Evolutionary conservation across 2,888 invertebrate genomes (phyloP).

Genomic region (Empis livida): DNA sequence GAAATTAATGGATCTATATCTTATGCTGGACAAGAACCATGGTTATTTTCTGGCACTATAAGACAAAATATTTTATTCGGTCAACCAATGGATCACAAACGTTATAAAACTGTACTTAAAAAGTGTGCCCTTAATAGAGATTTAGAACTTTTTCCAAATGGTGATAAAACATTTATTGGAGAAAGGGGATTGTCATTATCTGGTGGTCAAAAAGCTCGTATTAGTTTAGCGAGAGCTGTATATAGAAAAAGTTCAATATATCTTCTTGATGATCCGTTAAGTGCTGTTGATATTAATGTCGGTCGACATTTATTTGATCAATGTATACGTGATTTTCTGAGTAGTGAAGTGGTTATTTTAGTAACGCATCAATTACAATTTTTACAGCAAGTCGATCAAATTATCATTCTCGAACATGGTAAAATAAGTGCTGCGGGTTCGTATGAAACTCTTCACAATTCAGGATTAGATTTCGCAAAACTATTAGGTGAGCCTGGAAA

Average conservation of each 20-base stretch:
- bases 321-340: slow-evolving; percentile 38
- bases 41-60: slow-evolving; percentile 61
- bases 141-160: slow-evolving; percentile 42
- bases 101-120: slow-evolving; percentile 41
- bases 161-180: slow-evolving; percentile 54
- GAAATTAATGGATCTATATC: slow-evolving; percentile 47
- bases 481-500: slow-evolving; percentile 46
- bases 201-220: slow-evolving; percentile 78
- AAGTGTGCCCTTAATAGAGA: slow-evolving; percentile 41
- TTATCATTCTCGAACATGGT: slow-evolving; percentile 34
- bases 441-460: slow-evolving; percentile 55
- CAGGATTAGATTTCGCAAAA: slow-evolving; percentile 65
- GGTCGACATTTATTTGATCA: slow-evolving; percentile 75
- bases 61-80: slow-evolving; percentile 51
- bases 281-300: slow-evolving; percentile 88
- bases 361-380: slow-evolving; percentile 80
- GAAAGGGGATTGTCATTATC: slow-evolving; percentile 74
- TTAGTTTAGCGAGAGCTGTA: slow-evolving; percentile 76
- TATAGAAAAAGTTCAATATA: slow-evolving; percentile 80
- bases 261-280: slow-evolving; percentile 79
- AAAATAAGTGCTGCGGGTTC: slow-evolving; percentile 44
- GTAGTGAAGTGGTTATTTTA: slow-evolving; percentile 57
- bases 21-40: slow-evolving; percentile 75
- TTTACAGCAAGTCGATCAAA: slow-evolving; percentile 49
- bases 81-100: slow-evolving; percentile 43